Evolutionary conservation across 2,113 vertebrate genomes (phyloP).

Genomic region (Odontesthes bonariensis): DNA sequence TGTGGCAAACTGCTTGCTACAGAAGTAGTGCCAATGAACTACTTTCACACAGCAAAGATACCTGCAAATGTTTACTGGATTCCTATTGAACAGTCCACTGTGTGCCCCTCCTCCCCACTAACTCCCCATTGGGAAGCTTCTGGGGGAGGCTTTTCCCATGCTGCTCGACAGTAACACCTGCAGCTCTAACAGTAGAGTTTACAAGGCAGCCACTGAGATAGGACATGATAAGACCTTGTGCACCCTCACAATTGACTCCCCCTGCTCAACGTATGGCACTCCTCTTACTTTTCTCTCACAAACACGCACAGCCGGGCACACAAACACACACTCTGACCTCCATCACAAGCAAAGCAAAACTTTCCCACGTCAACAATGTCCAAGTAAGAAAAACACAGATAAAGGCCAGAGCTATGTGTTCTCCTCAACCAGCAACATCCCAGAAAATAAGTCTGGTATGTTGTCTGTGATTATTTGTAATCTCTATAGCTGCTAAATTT

Average conservation of each 20-base stretch:
- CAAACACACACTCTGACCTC: constrained; percentile 72
- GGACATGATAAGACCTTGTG: constrained; percentile 59
- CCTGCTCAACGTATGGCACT: constrained; percentile 38
- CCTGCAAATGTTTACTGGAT: constrained; percentile 21
- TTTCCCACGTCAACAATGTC: constrained; percentile 77
- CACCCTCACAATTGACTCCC: constrained; percentile 51
- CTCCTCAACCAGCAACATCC: constrained; percentile 60
- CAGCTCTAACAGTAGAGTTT: constrained; percentile 52
- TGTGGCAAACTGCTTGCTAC: too few relatives aligned
- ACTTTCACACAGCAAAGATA: constrained; percentile 27
- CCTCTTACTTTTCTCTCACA: constrained; percentile 56
- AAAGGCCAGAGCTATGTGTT: constrained; percentile 71
- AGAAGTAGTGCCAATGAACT: neutral
- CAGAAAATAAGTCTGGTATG: constrained; percentile 59
- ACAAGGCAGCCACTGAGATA: constrained; percentile 66
- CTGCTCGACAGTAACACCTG: constrained; percentile 78
- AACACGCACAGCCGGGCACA: constrained; percentile 42
- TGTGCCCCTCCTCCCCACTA: neutral
- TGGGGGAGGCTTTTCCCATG: constrained; percentile 81
- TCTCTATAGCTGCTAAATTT: constrained; percentile 23
- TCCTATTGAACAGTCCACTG: constrained; percentile 2
- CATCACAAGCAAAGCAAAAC: constrained; percentile 78
- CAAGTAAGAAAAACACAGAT: constrained; percentile 75
- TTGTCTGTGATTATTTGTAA: constrained; percentile 34
- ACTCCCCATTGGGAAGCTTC: constrained; percentile 67